These are phyloP conservation scores for Oreotrochilus melanogaster DNA, from an alignment of 2,113 vertebrate species.

Conservation along the genomic window DNA sequence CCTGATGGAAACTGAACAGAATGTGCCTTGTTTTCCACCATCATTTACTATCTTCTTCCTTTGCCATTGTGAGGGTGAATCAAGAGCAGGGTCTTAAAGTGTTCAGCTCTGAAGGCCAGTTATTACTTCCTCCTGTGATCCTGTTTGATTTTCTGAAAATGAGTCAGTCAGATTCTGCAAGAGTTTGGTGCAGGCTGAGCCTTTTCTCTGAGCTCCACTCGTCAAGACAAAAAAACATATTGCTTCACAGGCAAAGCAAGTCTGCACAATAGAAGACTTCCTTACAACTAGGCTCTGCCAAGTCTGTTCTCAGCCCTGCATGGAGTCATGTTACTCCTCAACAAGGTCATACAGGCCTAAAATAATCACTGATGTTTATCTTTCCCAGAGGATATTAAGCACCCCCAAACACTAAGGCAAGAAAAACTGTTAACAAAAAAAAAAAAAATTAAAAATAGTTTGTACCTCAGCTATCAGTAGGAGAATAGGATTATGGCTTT, in stretches of 20 bases:
- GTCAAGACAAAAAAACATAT: constrained; percentile 35
- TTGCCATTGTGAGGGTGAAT: not conserved
- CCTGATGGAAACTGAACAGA: constrained; percentile 16
- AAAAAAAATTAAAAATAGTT: constrained; percentile 5
- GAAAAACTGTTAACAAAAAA: constrained; percentile 10
- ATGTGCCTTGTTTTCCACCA: not conserved
- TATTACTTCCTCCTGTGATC: constrained; percentile 54
- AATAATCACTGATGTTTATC: constrained; percentile 54
- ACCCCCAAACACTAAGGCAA: constrained; percentile 49
- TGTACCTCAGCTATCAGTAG: not conserved
- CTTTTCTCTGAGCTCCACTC: constrained; percentile 28
- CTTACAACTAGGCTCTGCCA: constrained; percentile 49
- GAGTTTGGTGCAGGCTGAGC: constrained; percentile 26
- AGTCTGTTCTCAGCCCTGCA: constrained; percentile 32
- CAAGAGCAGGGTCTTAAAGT: not conserved
- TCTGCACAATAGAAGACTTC: constrained; percentile 67
- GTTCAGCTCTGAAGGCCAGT: not conserved
- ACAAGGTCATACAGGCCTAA: constrained; percentile 55
- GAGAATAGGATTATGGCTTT: not conserved
- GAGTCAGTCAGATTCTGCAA: constrained; percentile 55
- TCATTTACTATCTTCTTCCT: not conserved
- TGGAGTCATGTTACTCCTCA: constrained; percentile 54
- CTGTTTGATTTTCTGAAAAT: constrained; percentile 61
- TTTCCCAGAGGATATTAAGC: constrained; percentile 59
- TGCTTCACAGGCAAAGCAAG: constrained; percentile 61